Evolutionary conservation across 1,140 invertebrate genomes (phyloP).

Genomic region (Drosophila seguyi): DNA sequence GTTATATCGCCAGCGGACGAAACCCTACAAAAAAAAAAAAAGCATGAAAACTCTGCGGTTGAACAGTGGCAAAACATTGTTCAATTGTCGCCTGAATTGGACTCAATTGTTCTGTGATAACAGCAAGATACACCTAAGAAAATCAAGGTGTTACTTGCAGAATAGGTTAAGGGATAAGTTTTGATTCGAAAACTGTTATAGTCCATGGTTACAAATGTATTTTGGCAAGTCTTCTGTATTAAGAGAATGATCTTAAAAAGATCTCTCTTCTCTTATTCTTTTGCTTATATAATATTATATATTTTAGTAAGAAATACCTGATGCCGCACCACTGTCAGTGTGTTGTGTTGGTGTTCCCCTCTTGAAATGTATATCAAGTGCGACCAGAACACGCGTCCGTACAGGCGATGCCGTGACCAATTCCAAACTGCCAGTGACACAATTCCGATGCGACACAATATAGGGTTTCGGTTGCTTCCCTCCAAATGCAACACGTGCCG

Average conservation of each 20-base stretch:
- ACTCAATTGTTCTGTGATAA: slow-evolving; percentile 3
- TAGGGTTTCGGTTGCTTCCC: slow-evolving; percentile 10
- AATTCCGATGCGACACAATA: slow-evolving; percentile 51
- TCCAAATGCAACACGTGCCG: slow-evolving; percentile 67
- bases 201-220: neutral
- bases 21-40: slow-evolving; percentile 61
- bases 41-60: slow-evolving; percentile 6
- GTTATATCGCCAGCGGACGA: slow-evolving; percentile 42
- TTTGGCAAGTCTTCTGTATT: neutral
- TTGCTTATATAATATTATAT: neutral
- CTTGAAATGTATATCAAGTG: slow-evolving; percentile 71
- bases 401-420: slow-evolving; percentile 39
- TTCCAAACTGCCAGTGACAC: slow-evolving; percentile 60
- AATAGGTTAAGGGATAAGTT: neutral
- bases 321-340: slow-evolving; percentile 44
- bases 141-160: neutral
- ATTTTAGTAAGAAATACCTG: neutral
- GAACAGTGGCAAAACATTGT: slow-evolving; percentile 38
- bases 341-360: no score
- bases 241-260: neutral
- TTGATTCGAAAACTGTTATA: neutral
- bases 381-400: slow-evolving; percentile 24
- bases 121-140: neutral
- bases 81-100: slow-evolving; percentile 8
- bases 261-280: neutral